Base-by-base conservation (phyloP, 2,888 invertebrate genomes). In the Melieria omissa region DNA sequence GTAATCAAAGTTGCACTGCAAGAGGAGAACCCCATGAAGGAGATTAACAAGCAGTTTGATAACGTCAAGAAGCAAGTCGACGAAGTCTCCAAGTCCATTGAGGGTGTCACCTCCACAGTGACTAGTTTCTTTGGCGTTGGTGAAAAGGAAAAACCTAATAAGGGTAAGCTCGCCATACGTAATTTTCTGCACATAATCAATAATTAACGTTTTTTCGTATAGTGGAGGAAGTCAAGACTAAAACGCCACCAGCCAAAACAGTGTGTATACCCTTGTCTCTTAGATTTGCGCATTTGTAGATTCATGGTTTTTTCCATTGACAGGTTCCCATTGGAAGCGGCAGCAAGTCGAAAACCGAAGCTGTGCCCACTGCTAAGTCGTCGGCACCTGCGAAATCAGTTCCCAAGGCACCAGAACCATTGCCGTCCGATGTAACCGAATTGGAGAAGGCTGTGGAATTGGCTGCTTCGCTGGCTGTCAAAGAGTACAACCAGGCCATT, bases 401-500 rank as follows among this genome's bases (percentile, higher is more conserved):
- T 42, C 57, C 70, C 5, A 76, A 76, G 64, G 68, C 69, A 8
- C 81, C 87, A 1, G 85, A 85, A 58, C 86, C 86, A 71, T 84
- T 88, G 76, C 87, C 88, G 3, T 80, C 83, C 14, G 85, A 86
- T 71, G 79, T 91, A 44, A 84, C 87, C 6, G 90, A 91, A 57
- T 81, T 92, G 12, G 92, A 92, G 80, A 88, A 87, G 73, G 87
- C 88, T 76, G 89, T 90, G 44, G 89, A 89, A 68, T 80, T 88
- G 72, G 86, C 89, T 7, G 90, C 91, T 5, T 88, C 90, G 66
- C 88, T 90, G 29, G 93, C 93, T 1, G 89, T 94, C 6, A 89
- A 91, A 80, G 90, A 91, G 72, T 94, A 91, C 80, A 90, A 90
- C 73, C 86, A 88, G 74, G 93, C 94, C 0, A 88, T 90, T 0